Base-by-base conservation (phyloP, 2,888 invertebrate species). In the Drosophila villosipedis region DNA sequence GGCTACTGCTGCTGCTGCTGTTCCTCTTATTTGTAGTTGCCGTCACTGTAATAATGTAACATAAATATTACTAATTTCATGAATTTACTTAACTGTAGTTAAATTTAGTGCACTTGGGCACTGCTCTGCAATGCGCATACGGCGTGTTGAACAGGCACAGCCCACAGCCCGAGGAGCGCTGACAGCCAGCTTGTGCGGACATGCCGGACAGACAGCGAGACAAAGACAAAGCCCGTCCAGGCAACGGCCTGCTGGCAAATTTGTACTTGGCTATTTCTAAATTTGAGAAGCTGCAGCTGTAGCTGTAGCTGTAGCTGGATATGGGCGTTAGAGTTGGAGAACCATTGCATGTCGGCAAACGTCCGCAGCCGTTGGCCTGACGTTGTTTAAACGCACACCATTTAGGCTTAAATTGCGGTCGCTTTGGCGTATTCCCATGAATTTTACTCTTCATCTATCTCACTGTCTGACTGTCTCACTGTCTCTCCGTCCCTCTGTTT, bases 51-150 rank as follows among this genome's bases (percentile, higher is more conserved):
- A 75, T 85, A 85, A 85, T 88, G 89, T 74, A 66, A 65, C 86
- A 86, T 91, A 89, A 87, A 89, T 87, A 89, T 91, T 74, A 90
- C 87, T 89, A 87, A 91, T 91, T 91, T 91, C 82, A 73, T 76
- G 76, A 70, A 91, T 87, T 91, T 87, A 89, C 87, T 90, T 87
- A 86, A 81, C 91, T 72, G 77, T 78, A 86, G 79, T 89, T 76
- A 83, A 90, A 90, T 85, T 85, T 90, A 85, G 74, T 90, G 84
- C 90, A 84, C 72, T 70, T 73, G 68, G 63, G 28, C n/a, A 59
- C 68, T 50, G 59, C 47, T 61, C 64, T 31, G 59, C 55, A 47
- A 31, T 88, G 89, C 80, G 85, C 90, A 85, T 88, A 85, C 89
- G 89, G 63, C 86, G 61, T 64, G 79, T 69, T 57, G 76, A 22